Base-by-base conservation (phyloP, 1,140 invertebrate genomes). In the Tyrophagus putrescentiae region DNA sequence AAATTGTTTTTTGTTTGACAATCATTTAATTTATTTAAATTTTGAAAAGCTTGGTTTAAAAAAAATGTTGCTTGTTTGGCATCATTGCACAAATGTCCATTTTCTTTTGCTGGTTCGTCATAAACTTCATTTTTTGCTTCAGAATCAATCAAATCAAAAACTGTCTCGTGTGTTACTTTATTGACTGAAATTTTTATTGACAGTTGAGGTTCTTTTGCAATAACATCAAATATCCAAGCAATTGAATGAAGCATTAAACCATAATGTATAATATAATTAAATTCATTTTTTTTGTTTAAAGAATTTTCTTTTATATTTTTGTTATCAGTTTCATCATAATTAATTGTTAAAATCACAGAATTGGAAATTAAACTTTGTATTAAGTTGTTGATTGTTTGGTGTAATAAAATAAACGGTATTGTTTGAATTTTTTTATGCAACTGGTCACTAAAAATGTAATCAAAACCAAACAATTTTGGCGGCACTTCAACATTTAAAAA, bases 171-270 rank as follows among this genome's bases (percentile, higher is more conserved):
- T 21, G 18, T 23, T 1, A 3, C 41, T 1, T 23, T 42, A 42
- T 42, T 42, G 6, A 27, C 23, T 53, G 50, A 53, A n/a, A n/a
- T n/a, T n/a, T n/a, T n/a, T n/a, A n/a, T n/a, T n/a, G n/a, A n/a
- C n/a, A n/a, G n/a, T n/a, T n/a, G n/a, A n/a, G n/a, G n/a, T n/a
- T n/a, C n/a, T n/a, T n/a, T n/a, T n/a, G 13, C 25, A 11, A 54
- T 54, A 1, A 34, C 25, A 54, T 54, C 52, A n/a, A 54, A 54
- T 32, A 31, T 31, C 52, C 52, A 54, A 9, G 27, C 25, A 31
- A 54, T 54, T 23, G 52, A 54, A 16, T 54, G 52, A 2, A 54
- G 11, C 52, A 54, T 54, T 16, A 54, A n/a, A 13, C 52, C 25
- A 33, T 34, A 34, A 31, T 31, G 52, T 34, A 33, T 27, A 13